Evolutionary conservation across 1,140 invertebrate genomes (phyloP).

Genomic region (Vanessa atalanta): DNA sequence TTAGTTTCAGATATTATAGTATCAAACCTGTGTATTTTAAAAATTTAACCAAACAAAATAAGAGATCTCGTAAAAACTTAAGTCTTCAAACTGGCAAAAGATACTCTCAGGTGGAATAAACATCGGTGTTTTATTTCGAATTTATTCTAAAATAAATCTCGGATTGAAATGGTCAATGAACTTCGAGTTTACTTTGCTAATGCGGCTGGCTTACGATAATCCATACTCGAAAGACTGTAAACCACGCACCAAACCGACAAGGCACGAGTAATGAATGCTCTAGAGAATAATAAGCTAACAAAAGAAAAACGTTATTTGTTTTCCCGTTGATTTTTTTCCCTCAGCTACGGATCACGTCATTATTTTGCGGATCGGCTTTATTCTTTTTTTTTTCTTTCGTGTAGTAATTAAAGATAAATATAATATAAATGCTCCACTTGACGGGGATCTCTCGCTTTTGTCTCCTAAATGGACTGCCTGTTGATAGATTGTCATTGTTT

Average conservation of each 20-base stretch:
- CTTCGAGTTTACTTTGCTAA: constrained; percentile 42
- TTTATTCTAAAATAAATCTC: constrained; percentile 32
- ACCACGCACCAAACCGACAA: constrained; percentile 44
- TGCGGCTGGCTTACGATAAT: constrained; percentile 39
- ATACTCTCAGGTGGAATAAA: constrained; percentile 35
- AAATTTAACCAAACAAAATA: constrained; percentile 21
- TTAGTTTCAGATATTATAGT: not conserved
- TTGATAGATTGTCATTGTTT: constrained; percentile 79
- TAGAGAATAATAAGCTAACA: constrained; percentile 78
- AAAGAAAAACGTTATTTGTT: constrained; percentile 80
- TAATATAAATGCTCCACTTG: constrained; percentile 77
- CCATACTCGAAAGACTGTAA: constrained; percentile 43
- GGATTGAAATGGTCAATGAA: constrained; percentile 42
- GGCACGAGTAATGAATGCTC: constrained; percentile 73
- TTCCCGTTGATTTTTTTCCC: constrained; percentile 64
- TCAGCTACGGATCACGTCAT: constrained; percentile 68
- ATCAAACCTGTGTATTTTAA: constrained; percentile 1
- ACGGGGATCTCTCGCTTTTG: constrained; percentile 66
- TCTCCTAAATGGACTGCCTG: constrained; percentile 72
- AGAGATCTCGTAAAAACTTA: constrained; percentile 33
- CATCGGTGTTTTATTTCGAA: constrained; percentile 33
- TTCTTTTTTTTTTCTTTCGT: constrained; percentile 63
- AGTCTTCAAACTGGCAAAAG: constrained; percentile 31
- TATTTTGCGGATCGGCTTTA: constrained; percentile 62
- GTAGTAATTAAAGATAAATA: constrained; percentile 81